Percentiles rank a stretch among this genome's conserved stretches.
phyloP scores from a whole-genome alignment of 1,140 invertebrate species.

The Cotesia glomerata region DNA sequence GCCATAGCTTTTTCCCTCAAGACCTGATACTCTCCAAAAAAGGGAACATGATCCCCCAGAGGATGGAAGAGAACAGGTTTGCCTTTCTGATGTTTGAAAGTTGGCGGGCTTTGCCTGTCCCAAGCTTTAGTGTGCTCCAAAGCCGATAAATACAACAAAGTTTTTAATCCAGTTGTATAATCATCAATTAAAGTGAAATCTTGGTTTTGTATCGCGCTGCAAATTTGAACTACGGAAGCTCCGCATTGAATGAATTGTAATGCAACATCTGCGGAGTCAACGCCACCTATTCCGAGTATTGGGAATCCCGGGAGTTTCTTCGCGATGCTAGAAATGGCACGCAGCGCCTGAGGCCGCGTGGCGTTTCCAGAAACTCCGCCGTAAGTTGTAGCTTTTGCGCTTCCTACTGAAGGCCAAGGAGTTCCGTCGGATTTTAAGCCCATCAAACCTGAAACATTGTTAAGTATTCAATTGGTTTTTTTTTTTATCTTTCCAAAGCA shows the following conservation, averaged over 20 bases:
- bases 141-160: slow-evolving; percentile 84
- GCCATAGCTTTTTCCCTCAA: slow-evolving; percentile 74
- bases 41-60: slow-evolving; percentile 76
- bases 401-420: slow-evolving; percentile 92
- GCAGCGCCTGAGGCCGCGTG: slow-evolving; percentile 89
- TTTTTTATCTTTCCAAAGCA: no score
- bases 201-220: slow-evolving; percentile 98
- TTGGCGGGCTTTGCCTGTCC: slow-evolving; percentile 94
- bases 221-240: slow-evolving; percentile 90
- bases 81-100: slow-evolving; percentile 87
- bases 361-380: slow-evolving; percentile 97
- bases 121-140: slow-evolving; percentile 73
- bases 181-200: slow-evolving; percentile 96
- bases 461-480: no score
- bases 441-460: slow-evolving; percentile 96
- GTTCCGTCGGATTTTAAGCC: slow-evolving; percentile 77
- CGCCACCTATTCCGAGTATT: slow-evolving; percentile 94
- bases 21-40: slow-evolving; percentile 87
- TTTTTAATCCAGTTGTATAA: slow-evolving; percentile 89
- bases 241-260: slow-evolving; percentile 93
- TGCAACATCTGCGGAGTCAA: slow-evolving; percentile 93
- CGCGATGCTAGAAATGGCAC: slow-evolving; percentile 87
- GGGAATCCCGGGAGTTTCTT: slow-evolving; percentile 85
- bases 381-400: slow-evolving; percentile 86
- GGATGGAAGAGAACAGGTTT: slow-evolving; percentile 76